Evolutionary conservation across 1,140 invertebrate genomes (phyloP).

Genomic region (Drosophila orena): DNA sequence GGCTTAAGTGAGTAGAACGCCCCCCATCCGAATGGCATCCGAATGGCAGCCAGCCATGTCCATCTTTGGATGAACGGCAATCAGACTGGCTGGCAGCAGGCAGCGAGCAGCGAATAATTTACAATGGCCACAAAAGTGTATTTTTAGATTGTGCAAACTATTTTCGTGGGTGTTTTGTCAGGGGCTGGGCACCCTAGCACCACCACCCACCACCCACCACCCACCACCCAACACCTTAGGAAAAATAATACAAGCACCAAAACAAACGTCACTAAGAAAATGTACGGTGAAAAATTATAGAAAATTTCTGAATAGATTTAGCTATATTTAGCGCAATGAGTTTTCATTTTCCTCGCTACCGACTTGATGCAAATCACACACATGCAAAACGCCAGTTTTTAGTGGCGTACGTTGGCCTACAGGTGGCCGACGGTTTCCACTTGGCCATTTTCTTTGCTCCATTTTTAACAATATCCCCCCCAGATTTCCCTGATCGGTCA

Average conservation of each 20-base stretch:
- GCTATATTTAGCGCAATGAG: conserved; percentile 77
- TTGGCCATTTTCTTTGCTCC: conserved; percentile 9
- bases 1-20: conserved; percentile 9
- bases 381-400: conserved; percentile 26
- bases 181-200: conserved; percentile 51
- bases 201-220: no score
- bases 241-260: conserved; percentile 11
- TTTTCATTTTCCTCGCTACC: conserved; percentile 57
- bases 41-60: conserved; percentile 48
- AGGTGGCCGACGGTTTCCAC: conserved; percentile 51
- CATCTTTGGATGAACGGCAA: conserved; percentile 59
- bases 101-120: conserved; percentile 44
- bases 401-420: conserved; percentile 57
- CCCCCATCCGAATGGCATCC: neutral
- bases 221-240: no score
- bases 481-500: neutral
- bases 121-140: conserved; percentile 49
- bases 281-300: conserved; percentile 18
- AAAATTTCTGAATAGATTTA: conserved; percentile 46
- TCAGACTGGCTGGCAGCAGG: conserved; percentile 30
- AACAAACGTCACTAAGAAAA: conserved; percentile 37
- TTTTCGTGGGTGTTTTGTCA: conserved; percentile 60
- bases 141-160: conserved; percentile 45
- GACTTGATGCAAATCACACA: conserved; percentile 23
- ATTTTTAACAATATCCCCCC: neutral